These are phyloP conservation scores for Poeciliopsis infans DNA, from an alignment of 2,797 vertebrate genomes.

Conservation along the genomic window DNA sequence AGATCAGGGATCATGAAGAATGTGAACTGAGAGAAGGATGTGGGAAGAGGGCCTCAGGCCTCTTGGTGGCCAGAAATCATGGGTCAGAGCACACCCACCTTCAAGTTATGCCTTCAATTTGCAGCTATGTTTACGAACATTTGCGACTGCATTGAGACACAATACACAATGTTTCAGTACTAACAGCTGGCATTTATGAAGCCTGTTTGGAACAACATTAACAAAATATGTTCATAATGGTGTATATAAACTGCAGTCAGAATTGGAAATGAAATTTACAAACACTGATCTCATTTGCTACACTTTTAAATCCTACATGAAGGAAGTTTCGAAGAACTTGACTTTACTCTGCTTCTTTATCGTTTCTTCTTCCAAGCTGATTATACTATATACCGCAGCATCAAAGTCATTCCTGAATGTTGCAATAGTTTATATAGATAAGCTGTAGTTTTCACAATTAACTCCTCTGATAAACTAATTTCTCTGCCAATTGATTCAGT, in stretches of 20 bases:
- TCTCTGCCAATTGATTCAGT: not conserved
- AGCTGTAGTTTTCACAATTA: not conserved
- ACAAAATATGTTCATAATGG: not conserved
- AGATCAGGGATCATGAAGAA: not conserved
- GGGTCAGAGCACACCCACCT: conserved; percentile 2
- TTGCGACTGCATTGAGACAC: conserved; percentile 7
- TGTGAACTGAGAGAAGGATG: not conserved
- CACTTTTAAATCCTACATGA: not conserved
- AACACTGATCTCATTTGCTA: conserved; percentile 1
- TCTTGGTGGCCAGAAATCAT: conserved; percentile 10
- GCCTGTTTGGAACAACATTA: conserved; percentile 1
- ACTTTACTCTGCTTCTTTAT: not conserved
- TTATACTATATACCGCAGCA: not conserved
- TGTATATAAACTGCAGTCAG: not conserved
- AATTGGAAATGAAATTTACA: conserved; percentile 10
- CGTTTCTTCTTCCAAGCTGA: not conserved
- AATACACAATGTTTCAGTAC: not conserved
- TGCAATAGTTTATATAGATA: not conserved
- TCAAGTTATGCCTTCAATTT: conserved; percentile 1
- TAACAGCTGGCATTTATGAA: conserved; percentile 3
- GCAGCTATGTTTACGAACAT: conserved; percentile 5
- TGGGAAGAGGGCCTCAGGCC: not conserved
- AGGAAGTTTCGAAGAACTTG: not conserved
- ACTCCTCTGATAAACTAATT: not conserved
- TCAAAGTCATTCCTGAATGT: not conserved